Conservation (phyloP, 2,797 vertebrate species). For the Monodelphis domestica region DNA sequence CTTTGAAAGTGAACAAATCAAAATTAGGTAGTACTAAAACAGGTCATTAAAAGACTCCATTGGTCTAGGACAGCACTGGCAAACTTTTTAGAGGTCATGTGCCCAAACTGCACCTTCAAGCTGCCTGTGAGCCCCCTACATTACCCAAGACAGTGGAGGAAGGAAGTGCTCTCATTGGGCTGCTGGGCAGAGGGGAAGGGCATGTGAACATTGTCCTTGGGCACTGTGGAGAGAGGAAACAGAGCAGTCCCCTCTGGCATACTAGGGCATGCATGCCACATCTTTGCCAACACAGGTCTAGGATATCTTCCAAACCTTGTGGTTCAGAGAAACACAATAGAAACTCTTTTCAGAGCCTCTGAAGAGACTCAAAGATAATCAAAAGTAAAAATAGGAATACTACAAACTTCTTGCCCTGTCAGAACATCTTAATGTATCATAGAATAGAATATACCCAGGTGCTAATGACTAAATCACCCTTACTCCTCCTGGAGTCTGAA, state of each 20-base stretch:
- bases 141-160: too few species aligned
- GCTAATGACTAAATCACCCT: background rate
- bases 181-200: too few species aligned
- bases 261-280: too few species aligned
- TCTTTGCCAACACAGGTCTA: background rate
- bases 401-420: background rate
- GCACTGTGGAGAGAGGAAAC: too few species aligned
- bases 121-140: too few species aligned
- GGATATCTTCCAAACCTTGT: background rate
- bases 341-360: background rate
- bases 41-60: background rate
- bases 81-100: too few species aligned
- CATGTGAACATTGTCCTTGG: too few species aligned
- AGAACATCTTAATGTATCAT: background rate
- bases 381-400: background rate
- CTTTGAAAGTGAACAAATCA: background rate
- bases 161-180: too few species aligned
- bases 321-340: background rate
- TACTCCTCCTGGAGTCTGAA: background rate
- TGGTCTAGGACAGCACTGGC: too few species aligned
- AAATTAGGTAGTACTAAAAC: background rate
- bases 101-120: too few species aligned
- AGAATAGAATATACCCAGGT: too few species aligned
- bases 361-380: background rate
- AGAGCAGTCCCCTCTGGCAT: too few species aligned